phyloP scores from a whole-genome alignment of 2,888 invertebrate genomes.

The Cactoblastis cactorum region DNA sequence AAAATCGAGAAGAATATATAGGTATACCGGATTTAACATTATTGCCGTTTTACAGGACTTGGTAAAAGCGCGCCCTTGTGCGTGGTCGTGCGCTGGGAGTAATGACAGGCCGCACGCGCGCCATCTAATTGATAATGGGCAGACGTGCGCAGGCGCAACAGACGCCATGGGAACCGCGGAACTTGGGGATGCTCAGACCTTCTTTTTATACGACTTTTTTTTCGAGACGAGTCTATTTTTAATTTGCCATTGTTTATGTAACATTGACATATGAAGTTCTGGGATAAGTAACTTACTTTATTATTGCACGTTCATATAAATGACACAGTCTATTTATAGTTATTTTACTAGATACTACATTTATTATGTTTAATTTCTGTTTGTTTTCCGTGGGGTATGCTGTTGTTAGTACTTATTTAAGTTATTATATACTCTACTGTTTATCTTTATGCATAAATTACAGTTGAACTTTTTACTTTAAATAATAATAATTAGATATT shows the following conservation, averaged over 20 bases:
- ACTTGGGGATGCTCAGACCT: slow-evolving; percentile 15
- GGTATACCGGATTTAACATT: slow-evolving; percentile 6
- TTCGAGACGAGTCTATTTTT: background rate
- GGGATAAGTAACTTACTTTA: background rate
- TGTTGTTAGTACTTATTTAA: no score
- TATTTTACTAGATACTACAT: no score
- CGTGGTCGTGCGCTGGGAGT: slow-evolving; percentile 64
- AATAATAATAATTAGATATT: no score
- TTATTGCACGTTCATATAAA: background rate
- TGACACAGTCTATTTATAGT: no score
- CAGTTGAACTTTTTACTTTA: no score
- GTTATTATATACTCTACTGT: no score
- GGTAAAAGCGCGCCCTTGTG: slow-evolving; percentile 38
- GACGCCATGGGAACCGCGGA: slow-evolving; percentile 51
- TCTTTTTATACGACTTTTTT: background rate
- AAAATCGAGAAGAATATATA: background rate
- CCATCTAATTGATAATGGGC: slow-evolving; percentile 72
- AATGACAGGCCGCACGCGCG: slow-evolving; percentile 76
- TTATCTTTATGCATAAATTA: no score
- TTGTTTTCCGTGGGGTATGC: no score
- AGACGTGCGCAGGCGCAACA: slow-evolving; percentile 61
- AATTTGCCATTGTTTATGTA: background rate
- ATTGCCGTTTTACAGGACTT: slow-evolving; percentile 18
- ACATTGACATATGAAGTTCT: slow-evolving; percentile 1
- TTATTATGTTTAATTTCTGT: background rate